A percentile compares a stretch with the other conserved stretches of the same genome.
These are phyloP conservation scores for Resseliella maxima DNA, from an alignment of 2,888 invertebrate genomes.

Conservation along the genomic window DNA sequence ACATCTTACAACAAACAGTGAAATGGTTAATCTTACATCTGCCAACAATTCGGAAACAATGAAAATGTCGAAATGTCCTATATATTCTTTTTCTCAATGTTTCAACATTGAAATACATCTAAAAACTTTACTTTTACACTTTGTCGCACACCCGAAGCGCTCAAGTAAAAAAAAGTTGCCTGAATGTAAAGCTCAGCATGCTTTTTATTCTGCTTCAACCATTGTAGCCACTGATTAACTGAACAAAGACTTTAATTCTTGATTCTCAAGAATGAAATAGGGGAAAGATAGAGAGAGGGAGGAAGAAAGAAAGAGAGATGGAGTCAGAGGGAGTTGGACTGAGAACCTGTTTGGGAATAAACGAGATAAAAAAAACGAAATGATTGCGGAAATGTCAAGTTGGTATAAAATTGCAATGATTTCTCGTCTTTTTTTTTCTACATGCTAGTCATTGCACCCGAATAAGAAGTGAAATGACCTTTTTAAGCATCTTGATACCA, in stretches of 20 bases:
- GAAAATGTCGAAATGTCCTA: not conserved
- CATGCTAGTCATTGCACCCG: conserved; percentile 4
- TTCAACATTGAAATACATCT: not conserved
- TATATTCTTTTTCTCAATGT: not conserved
- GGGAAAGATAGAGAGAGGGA: not conserved
- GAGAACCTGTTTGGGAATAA: too few relatives aligned
- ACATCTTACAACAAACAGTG: too few relatives aligned
- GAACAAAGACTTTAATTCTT: conserved; percentile 41
- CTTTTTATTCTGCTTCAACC: not conserved
- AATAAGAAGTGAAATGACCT: conserved; percentile 11
- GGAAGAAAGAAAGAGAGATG: not conserved
- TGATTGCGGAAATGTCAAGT: conserved; percentile 48
- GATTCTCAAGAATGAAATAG: too few relatives aligned
- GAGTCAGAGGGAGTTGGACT: too few relatives aligned
- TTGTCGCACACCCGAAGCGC: not conserved
- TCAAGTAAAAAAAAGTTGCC: not conserved
- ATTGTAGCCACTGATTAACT: conserved; percentile 43
- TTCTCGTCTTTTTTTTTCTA: not conserved
- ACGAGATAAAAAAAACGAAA: too few relatives aligned
- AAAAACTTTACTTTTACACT: not conserved
- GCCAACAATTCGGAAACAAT: not conserved
- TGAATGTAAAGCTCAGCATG: not conserved
- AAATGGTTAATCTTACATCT: too few relatives aligned
- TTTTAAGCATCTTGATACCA: conserved; percentile 27
- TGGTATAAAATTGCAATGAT: conserved; percentile 1